Percentiles rank a stretch among this genome's conserved stretches.
These are phyloP conservation scores for Lypha dubia DNA, from an alignment of 2,888 invertebrate genomes.

Conservation along the genomic window DNA sequence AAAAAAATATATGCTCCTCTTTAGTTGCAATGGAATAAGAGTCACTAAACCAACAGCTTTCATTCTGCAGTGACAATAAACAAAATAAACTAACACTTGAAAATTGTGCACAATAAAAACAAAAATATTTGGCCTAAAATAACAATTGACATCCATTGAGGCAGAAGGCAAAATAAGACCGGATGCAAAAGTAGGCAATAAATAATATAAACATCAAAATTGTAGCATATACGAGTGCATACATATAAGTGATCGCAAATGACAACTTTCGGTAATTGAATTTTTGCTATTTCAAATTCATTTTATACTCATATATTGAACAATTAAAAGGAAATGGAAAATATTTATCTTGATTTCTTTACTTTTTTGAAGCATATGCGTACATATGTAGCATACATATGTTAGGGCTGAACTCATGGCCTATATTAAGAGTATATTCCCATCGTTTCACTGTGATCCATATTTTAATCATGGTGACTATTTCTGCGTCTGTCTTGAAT, in stretches of 20 bases:
- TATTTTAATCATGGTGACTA: no score
- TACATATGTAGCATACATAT: no score
- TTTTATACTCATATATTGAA: conserved; percentile 16
- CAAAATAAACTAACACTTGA: conserved; percentile 17
- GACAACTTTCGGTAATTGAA: neutral
- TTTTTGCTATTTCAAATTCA: conserved; percentile 10
- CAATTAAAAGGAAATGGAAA: neutral
- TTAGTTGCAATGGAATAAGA: conserved; percentile 13
- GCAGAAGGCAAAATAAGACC: neutral
- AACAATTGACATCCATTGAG: neutral
- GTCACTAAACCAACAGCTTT: conserved; percentile 24
- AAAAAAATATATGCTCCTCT: conserved; percentile 30
- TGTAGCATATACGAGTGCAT: no score
- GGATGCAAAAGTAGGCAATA: conserved; percentile 32
- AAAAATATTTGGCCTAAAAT: conserved; percentile 26
- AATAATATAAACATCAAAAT: no score
- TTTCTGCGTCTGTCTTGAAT: no score
- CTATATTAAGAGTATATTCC: no score
- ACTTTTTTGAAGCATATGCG: no score
- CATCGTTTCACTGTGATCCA: no score
- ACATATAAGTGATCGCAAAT: no score
- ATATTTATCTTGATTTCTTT: no score
- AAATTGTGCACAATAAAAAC: conserved; percentile 7
- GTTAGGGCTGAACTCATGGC: no score
- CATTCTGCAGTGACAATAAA: conserved; percentile 21